phyloP scores from a whole-genome alignment of 2,797 vertebrate species.

The Xenentodon cancila region DNA sequence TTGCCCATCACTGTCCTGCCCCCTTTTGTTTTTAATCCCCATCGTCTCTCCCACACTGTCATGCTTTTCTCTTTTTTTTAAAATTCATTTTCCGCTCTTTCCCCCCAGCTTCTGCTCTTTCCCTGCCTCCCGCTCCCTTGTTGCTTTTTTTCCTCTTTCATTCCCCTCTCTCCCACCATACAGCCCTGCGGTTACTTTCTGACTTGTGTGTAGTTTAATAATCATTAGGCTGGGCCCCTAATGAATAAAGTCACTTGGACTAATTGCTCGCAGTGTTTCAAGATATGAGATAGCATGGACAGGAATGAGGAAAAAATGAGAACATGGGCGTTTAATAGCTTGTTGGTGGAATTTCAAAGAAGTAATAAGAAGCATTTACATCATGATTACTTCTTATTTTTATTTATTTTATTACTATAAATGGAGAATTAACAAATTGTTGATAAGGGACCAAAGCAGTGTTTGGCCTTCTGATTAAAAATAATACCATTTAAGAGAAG shows the following conservation, averaged over 20 bases:
- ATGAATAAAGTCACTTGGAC: slow-evolving; percentile 83
- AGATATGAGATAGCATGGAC: slow-evolving; percentile 60
- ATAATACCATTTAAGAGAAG: slow-evolving; percentile 49
- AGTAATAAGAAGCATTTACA: slow-evolving; percentile 77
- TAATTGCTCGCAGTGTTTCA: slow-evolving; percentile 81
- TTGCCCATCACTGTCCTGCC: slow-evolving; percentile 46
- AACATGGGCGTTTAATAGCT: slow-evolving; percentile 62
- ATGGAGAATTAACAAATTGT: too few relatives aligned
- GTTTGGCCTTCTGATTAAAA: slow-evolving; percentile 48
- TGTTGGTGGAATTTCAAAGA: slow-evolving; percentile 74
- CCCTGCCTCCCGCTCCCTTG: slow-evolving; percentile 34
- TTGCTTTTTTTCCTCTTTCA: slow-evolving; percentile 1
- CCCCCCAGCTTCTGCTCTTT: slow-evolving; percentile 15
- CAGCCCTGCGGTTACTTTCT: slow-evolving; percentile 70
- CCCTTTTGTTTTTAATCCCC: slow-evolving; percentile 62
- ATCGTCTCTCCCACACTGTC: slow-evolving; percentile 62
- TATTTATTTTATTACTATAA: slow-evolving; percentile 57
- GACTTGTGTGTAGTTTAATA: slow-evolving; percentile 80
- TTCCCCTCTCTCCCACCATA: slow-evolving; percentile 38
- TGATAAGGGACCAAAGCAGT: slow-evolving; percentile 4
- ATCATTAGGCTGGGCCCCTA: slow-evolving; percentile 77
- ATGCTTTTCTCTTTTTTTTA: slow-evolving; percentile 32
- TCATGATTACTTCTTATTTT: slow-evolving; percentile 61
- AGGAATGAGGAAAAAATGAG: slow-evolving; percentile 58
- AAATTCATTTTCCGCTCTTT: slow-evolving; percentile 12